phyloP scores from a whole-genome alignment of 1,140 invertebrate genomes.

The Euwallacea fornicatus region DNA sequence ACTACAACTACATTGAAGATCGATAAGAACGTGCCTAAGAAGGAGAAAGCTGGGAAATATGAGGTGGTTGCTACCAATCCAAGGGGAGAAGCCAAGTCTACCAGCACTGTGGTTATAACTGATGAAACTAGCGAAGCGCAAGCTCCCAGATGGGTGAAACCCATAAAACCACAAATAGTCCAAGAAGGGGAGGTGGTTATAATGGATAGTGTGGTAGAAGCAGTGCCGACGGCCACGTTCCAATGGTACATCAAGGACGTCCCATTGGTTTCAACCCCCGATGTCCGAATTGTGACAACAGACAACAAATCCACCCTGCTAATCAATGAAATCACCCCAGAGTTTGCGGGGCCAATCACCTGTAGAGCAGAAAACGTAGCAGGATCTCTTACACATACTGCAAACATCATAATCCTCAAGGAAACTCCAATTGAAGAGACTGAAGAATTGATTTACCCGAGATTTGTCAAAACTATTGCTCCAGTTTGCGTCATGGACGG shows the following conservation, averaged over 20 bases:
- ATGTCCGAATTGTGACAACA: slow-evolving; percentile 70
- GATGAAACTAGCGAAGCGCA: slow-evolving; percentile 62
- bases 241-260: slow-evolving; percentile 80
- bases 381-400: slow-evolving; percentile 82
- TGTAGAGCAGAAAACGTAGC: slow-evolving; percentile 86
- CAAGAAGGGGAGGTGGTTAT: slow-evolving; percentile 74
- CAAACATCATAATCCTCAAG: slow-evolving; percentile 70
- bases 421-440: slow-evolving; percentile 62
- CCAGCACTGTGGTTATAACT: slow-evolving; percentile 69
- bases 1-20: slow-evolving; percentile 70
- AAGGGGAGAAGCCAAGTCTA: slow-evolving; percentile 75
- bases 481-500: slow-evolving; percentile 89
- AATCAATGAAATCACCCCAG: slow-evolving; percentile 72
- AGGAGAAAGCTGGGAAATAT: slow-evolving; percentile 81
- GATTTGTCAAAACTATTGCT: slow-evolving; percentile 71
- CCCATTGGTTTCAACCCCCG: slow-evolving; percentile 62
- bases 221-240: slow-evolving; percentile 78
- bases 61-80: slow-evolving; percentile 77
- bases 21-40: slow-evolving; percentile 61
- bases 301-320: slow-evolving; percentile 81
- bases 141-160: slow-evolving; percentile 74
- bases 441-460: slow-evolving; percentile 69
- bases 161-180: slow-evolving; percentile 71
- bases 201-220: slow-evolving; percentile 75
- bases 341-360: slow-evolving; percentile 78